Base-by-base conservation (phyloP, 2,113 vertebrate species). In the Benitochromis conjunctus region DNA sequence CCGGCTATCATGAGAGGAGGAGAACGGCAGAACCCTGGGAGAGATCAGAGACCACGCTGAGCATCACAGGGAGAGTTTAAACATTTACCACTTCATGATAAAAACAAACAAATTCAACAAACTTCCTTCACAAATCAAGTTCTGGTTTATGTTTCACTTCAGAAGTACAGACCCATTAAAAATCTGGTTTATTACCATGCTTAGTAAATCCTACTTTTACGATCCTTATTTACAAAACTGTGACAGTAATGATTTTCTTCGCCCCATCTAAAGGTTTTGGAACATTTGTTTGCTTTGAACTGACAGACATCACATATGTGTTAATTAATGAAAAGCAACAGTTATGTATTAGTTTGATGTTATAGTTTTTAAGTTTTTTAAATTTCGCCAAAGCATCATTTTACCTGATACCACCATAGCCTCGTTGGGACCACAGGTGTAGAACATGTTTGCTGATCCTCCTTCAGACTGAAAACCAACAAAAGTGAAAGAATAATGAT, bases 341-440 rank as follows among this genome's bases (percentile, higher is more conserved):
- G 24, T 48, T 7, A 31, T 19, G 16, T 31, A 16, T 51, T 51
- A 10, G 9, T 19, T 51, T 74, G 16, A 29, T 74, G 0, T 18
- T 19, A 51, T 19, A 51, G 9, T 74, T 51, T 51, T 48, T 46
- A 48, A 66, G 24, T 74, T 29, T 1, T 48, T 74, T 48, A 74
- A 14, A 74, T 74, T 29, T 74, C 6, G 4, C 4, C 9, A 36
- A 41, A 16, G 21, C 19, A 81, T 43, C 1, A 6, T 43, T n/a
- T 80, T 95, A 98, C 98, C 98, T 77, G 98, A 98, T 88, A 98
- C 98, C 90, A 98, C 98, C 98, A 98, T 98, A 43, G 97, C 98
- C 92, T 98, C 98, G 66, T 98, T 98, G n/a, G 98, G 98, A 80
- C 98, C 98, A 82, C 98, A 98, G 5, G 97, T 98, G 92, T 96